Percentiles rank a stretch among this genome's conserved stretches.
Evolutionary conservation across 2,113 vertebrate genomes (phyloP).

Genomic region (Menidia beryllina): DNA sequence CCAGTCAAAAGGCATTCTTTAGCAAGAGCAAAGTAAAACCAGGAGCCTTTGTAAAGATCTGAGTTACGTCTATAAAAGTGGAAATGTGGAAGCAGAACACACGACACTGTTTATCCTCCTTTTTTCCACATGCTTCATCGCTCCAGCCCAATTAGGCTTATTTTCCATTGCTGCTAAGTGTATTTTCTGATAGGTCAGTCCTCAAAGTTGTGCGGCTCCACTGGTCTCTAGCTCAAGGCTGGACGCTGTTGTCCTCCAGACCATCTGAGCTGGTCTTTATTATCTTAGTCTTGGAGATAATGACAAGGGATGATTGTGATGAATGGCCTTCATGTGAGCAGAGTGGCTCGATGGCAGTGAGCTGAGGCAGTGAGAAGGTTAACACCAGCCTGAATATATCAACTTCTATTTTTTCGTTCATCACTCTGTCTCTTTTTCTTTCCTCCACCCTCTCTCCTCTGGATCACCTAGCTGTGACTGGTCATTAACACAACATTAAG

Average conservation of each 20-base stretch:
- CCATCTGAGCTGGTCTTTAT: constrained; percentile 62
- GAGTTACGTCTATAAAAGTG: background rate
- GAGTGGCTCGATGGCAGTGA: constrained; percentile 60
- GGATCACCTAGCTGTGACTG: constrained; percentile 60
- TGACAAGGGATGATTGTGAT: constrained; percentile 78
- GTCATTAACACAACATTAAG: constrained; percentile 79
- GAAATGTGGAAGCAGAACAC: too few relatives aligned
- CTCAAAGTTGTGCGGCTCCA: constrained; percentile 16
- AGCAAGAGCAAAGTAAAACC: background rate
- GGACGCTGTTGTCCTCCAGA: constrained; percentile 36
- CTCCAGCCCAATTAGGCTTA: constrained; percentile 37
- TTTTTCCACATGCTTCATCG: constrained; percentile 46
- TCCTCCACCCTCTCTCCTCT: constrained; percentile 40
- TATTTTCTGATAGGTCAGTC: constrained; percentile 33
- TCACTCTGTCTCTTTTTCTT: constrained; percentile 39
- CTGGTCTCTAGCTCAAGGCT: constrained; percentile 23
- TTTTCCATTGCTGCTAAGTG: constrained; percentile 29
- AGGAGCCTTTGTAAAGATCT: background rate
- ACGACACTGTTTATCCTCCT: too few relatives aligned
- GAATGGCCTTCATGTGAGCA: constrained; percentile 74
- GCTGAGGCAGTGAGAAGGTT: constrained; percentile 58
- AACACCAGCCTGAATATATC: constrained; percentile 68
- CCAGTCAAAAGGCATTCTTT: background rate
- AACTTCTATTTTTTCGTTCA: constrained; percentile 48
- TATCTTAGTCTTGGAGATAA: constrained; percentile 75